A percentile compares a stretch with the other conserved stretches of the same genome.
phyloP scores from a whole-genome alignment of 2,113 vertebrate genomes.

The Caranx melampygus region DNA sequence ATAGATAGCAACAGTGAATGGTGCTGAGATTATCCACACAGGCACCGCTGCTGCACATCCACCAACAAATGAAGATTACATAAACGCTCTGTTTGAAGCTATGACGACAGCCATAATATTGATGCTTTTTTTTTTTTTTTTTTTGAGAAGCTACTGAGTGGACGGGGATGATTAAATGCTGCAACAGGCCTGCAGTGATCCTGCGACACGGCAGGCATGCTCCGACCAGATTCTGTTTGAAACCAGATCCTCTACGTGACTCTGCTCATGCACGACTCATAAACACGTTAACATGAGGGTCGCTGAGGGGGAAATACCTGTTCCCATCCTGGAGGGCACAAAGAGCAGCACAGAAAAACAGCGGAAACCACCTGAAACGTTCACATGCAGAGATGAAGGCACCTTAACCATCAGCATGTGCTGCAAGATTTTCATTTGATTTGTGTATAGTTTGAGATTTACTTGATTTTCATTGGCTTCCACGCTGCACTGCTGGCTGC shows the following conservation, averaged over 20 bases:
- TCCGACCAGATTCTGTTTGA: not conserved
- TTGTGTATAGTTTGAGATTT: not conserved
- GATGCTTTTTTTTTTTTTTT: conserved; percentile 6
- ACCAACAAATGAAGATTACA: conserved; percentile 32
- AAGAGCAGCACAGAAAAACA: not conserved
- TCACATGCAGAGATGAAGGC: too few relatives aligned
- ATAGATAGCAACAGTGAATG: conserved; percentile 43
- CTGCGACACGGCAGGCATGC: not conserved
- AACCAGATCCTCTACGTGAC: conserved; percentile 36
- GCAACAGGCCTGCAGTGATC: conserved; percentile 8
- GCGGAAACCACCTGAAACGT: not conserved
- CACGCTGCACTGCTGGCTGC: not conserved
- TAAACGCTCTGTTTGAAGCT: conserved; percentile 30
- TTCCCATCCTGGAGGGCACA: not conserved
- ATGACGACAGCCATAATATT: conserved; percentile 32
- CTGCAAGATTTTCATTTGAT: not conserved
- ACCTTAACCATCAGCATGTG: not conserved
- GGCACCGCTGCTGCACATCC: conserved; percentile 20
- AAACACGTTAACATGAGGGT: conserved; percentile 13
- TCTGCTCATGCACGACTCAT: not conserved
- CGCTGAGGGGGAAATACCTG: not conserved
- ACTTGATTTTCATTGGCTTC: not conserved
- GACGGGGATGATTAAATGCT: conserved; percentile 1
- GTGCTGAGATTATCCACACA: conserved; percentile 26
- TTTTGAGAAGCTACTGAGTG: not conserved